These are phyloP conservation scores for Apostichopus parvimensis DNA, from an alignment of 35 echinoderm and acorn worm species.

Conservation along the genomic window DNA sequence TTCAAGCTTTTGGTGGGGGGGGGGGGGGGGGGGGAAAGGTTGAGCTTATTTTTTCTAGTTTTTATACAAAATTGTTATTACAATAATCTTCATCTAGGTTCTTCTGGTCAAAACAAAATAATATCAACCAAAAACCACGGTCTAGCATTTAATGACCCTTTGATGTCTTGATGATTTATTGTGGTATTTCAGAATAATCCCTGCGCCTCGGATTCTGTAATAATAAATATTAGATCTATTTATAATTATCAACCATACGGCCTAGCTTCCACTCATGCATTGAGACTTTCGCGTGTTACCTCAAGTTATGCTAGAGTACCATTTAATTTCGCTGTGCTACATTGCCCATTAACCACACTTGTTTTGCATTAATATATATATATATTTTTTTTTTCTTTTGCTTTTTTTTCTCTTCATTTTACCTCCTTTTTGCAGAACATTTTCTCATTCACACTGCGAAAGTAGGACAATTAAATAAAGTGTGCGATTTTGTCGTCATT, in stretches of 20 bases:
- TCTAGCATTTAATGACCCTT: no score
- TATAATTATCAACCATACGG: neutral
- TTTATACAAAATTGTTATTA: no score
- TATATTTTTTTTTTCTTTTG: neutral
- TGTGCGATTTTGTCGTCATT: slow-evolving; percentile 1
- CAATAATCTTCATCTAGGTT: no score
- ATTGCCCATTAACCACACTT: neutral
- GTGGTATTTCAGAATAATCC: no score
- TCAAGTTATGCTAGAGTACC: neutral
- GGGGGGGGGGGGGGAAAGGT: no score
- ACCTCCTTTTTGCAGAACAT: neutral
- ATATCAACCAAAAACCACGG: no score
- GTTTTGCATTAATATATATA: neutral
- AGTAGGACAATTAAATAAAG: slow-evolving; percentile 47
- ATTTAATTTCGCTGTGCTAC: neutral
- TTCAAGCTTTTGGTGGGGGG: no score
- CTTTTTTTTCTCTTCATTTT: neutral
- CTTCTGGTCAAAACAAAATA: no score
- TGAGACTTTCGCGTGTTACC: neutral
- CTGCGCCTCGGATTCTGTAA: no score
- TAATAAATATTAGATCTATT: neutral
- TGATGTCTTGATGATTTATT: no score
- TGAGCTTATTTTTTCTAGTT: no score
- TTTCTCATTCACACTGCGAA: slow-evolving; percentile 3
- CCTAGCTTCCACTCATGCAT: neutral